Percentiles rank a stretch among this genome's conserved stretches.
Evolutionary conservation across 2,888 invertebrate species (phyloP).

Genomic region (Ectobius pallidus): DNA sequence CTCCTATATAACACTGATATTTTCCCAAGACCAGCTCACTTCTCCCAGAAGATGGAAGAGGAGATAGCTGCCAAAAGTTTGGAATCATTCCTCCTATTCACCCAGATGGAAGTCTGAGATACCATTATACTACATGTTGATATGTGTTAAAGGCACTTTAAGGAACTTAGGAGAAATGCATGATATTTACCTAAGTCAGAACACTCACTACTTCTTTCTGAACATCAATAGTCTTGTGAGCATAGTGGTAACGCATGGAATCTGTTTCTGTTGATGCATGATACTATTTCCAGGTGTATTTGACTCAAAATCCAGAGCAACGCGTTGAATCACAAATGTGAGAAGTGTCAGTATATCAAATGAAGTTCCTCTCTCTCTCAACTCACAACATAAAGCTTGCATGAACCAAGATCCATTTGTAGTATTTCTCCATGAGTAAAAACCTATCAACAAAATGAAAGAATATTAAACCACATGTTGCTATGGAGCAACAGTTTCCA

Average conservation of each 20-base stretch:
- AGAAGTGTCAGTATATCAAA: conserved; percentile 84
- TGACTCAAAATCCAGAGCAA: conserved; percentile 91
- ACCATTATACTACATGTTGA: no score
- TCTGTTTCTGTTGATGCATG: conserved; percentile 92
- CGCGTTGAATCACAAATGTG: conserved; percentile 83
- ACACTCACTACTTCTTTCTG: conserved; percentile 49
- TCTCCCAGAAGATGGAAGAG: no score
- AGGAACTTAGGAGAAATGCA: no score
- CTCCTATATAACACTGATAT: no score
- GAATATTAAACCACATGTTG: no score
- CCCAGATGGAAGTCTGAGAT: no score
- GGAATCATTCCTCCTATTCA: no score
- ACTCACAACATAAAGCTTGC: conserved; percentile 85
- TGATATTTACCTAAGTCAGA: no score
- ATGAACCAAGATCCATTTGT: conserved; percentile 96
- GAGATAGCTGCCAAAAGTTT: no score
- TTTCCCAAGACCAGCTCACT: no score
- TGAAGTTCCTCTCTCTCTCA: conserved; percentile 73
- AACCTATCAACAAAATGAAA: conserved; percentile 62
- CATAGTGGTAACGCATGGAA: conserved; percentile 91
- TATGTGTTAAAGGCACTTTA: no score
- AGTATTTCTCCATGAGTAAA: conserved; percentile 94
- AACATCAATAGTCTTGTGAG: conserved; percentile 82
- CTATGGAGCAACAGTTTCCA: no score
- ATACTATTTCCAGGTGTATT: conserved; percentile 75